Evolutionary conservation across 1,140 invertebrate genomes (phyloP), one percentile per base, ranked within the genome.

Genomic region (Onthophagus taurus): DNA sequence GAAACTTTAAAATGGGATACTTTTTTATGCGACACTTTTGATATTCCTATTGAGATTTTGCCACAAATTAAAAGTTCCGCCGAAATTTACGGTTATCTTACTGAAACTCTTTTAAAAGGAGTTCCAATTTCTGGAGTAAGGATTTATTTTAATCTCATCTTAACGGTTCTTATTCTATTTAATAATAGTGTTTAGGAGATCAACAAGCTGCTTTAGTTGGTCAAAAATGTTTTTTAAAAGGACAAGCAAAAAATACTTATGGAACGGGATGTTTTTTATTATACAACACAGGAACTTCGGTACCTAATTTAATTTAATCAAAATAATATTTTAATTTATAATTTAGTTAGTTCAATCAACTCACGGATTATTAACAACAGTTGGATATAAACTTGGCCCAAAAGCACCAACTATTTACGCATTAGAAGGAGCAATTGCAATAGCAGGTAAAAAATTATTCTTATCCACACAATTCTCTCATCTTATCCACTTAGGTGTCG

Each of bases 221-320:
- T 0, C 95, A 99, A 61, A 81, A 85, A 61, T 98, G 95, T 61
- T 75, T 97, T 31, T 76, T 78, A 44, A 75, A 80, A 9, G 94
- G 95, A 0, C 85, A 91, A 62, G 90, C 91, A 0, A 99, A 99
- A 70, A 93, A 89, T 63, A 98, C 95, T 1, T 94, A 95, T 63
- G 83, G 96, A 13, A 97, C 91, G 31, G 96, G 95, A 0, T 97
- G 94, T 53, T 99, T 99, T 62, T 69, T 99, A 11, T 68, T 99
- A 0, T 96, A 89, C 65, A 98, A 98, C 57, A 97, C 92, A 1
- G 95, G 95, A 2, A 73, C 75, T 1, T 71, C 79, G 54, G 83
- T 85, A 70, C n/a, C n/a, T n/a, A n/a, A n/a, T n/a, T n/a, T n/a
- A n/a, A n/a, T n/a, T n/a, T n/a, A n/a, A n/a, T 16, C 12, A n/a